Conservation (phyloP, 2,113 vertebrate genomes). For the Neogobius melanostomus region DNA sequence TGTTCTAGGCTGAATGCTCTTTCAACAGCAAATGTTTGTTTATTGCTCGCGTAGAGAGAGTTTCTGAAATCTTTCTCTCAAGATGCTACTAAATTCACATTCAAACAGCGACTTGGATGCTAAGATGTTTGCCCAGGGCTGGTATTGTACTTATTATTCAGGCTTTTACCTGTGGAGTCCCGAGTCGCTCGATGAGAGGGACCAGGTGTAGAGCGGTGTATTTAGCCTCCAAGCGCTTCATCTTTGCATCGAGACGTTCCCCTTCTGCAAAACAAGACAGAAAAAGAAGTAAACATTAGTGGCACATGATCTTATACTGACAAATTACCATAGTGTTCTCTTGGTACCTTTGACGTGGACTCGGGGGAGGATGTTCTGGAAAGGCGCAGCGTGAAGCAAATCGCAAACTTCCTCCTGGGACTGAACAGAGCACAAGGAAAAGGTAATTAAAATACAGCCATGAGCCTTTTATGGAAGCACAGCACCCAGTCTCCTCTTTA, state of each 20-base stretch:
- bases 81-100: too few relatives aligned
- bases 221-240: conserved; percentile 97
- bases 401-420: conserved; percentile 99
- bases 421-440: conserved; percentile 69
- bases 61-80: neutral
- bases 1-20: too few relatives aligned
- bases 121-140: neutral
- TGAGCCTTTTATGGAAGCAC: too few relatives aligned
- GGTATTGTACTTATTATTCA: neutral
- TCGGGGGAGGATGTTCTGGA: conserved; percentile 98
- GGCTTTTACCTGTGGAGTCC: conserved; percentile 88
- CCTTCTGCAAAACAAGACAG: conserved; percentile 80
- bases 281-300: neutral
- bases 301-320: neutral
- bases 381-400: conserved; percentile 96
- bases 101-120: too few relatives aligned
- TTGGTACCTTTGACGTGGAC: conserved; percentile 96
- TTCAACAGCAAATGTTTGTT: too few relatives aligned
- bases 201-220: conserved; percentile 97
- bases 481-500: too few relatives aligned
- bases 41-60: too few relatives aligned
- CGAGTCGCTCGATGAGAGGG: conserved; percentile 95
- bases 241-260: conserved; percentile 96
- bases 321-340: too few relatives aligned
- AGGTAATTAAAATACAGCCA: conserved; percentile 10